Base-by-base conservation (phyloP, 2,797 vertebrate genomes). In the Steatocranus sp. region DNA sequence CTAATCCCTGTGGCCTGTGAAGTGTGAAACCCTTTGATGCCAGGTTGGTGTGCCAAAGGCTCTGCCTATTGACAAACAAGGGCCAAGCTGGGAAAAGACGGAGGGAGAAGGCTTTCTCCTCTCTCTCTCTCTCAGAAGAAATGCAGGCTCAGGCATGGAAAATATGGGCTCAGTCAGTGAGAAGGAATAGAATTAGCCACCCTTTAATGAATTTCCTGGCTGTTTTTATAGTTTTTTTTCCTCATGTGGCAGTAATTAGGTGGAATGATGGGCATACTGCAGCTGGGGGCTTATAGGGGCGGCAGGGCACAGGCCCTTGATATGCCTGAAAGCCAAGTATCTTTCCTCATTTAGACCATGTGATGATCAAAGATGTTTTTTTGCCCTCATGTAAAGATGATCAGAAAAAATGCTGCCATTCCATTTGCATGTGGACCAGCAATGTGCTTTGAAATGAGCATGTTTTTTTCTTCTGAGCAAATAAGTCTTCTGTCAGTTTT, bases 1-100 rank as follows among this genome's bases (percentile, higher is more conserved):
- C 95, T 97, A 96, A 96, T 97, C 96, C 96, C 96, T 94, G 96
- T 95, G 95, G 95, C 94, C 96, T 95, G 91, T 96, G 95, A 96
- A 96, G 95, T 96, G 96, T 97, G 95, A 97, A 96, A 92, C 95
- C 93, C 95, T 97, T 96, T 97, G 96, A 97, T 96, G 96, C 94
- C 95, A 93, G 95, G 94, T 95, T 91, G 93, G 90, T 92, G 89
- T 95, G 93, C 94, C 93, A 94, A 94, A 93, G 94, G 93, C 94
- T 95, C 89, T 94, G 94, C 92, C 95, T 96, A 96, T 96, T 96
- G 95, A 96, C 94, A 96, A 95, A 97, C 94, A 96, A 94, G 94
- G 93, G 90, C 93, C 91, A 92, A 92, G 93, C 93, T 88, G 91
- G 90, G 93, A 93, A 91, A 94, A 93, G 92, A 94, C 78, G 86